Evolutionary conservation across 2,113 vertebrate species (phyloP).

Genomic region (Zingel zingel): DNA sequence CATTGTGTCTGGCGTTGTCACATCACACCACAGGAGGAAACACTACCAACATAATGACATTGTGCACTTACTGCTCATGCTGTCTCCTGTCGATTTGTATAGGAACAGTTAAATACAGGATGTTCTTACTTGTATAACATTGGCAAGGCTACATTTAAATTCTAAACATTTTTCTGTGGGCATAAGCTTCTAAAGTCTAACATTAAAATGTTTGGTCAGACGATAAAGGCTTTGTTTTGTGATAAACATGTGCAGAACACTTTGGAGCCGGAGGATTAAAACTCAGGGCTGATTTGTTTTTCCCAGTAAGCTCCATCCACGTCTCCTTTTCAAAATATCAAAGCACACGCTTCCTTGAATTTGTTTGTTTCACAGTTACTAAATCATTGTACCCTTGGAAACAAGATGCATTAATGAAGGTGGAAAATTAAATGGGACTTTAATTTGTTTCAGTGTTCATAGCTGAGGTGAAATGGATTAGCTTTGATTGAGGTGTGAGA

Average conservation of each 20-base stretch:
- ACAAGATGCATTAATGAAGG: constrained; percentile 83
- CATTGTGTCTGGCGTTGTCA: constrained; percentile 81
- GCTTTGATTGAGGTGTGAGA: constrained; percentile 84
- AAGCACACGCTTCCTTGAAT: constrained; percentile 64
- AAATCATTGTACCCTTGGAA: constrained; percentile 83
- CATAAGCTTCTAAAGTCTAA: constrained; percentile 64
- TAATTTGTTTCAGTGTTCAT: constrained; percentile 82
- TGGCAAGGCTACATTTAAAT: constrained; percentile 52
- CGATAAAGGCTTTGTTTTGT: constrained; percentile 71
- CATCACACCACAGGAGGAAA: constrained; percentile 70
- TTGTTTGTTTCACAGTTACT: constrained; percentile 74
- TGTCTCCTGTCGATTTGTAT: constrained; percentile 38
- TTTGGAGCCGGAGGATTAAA: constrained; percentile 71
- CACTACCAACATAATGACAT: constrained; percentile 60
- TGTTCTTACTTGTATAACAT: constrained; percentile 11
- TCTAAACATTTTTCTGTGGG: constrained; percentile 42
- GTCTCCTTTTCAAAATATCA: constrained; percentile 68
- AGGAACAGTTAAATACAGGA: constrained; percentile 32
- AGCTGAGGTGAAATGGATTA: constrained; percentile 82
- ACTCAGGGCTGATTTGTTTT: constrained; percentile 68
- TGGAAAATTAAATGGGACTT: constrained; percentile 82
- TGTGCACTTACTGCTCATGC: constrained; percentile 57
- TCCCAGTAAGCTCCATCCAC: constrained; percentile 55
- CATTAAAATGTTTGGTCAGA: constrained; percentile 68
- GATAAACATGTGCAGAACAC: constrained; percentile 69